Conservation (phyloP, 2,888 invertebrate genomes). For the Blastobasis adustella region DNA sequence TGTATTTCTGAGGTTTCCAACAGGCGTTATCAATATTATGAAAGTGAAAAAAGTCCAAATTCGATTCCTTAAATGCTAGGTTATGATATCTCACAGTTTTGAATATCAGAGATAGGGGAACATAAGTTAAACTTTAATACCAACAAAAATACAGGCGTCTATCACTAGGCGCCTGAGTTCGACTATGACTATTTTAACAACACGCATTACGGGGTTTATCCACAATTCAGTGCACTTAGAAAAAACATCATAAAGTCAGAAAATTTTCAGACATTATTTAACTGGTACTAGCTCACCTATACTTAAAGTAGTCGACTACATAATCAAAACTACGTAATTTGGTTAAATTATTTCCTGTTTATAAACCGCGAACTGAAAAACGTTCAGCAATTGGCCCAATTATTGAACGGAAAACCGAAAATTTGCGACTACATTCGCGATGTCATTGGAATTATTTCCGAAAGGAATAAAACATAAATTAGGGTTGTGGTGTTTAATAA, state of each 20-base stretch:
- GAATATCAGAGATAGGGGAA: no score
- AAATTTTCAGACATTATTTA: background rate
- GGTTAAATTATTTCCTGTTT: background rate
- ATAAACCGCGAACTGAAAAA: background rate
- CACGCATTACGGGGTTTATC: no score
- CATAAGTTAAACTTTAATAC: no score
- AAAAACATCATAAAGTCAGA: background rate
- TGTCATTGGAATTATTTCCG: conserved; percentile 7
- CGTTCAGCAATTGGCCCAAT: conserved; percentile 1
- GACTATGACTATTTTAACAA: no score
- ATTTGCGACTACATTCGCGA: no score
- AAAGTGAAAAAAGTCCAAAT: no score
- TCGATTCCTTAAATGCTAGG: no score
- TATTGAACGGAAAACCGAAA: conserved; percentile 4
- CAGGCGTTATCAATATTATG: no score
- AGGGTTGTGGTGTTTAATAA: background rate
- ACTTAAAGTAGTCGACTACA: no score
- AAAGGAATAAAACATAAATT: background rate
- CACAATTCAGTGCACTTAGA: background rate
- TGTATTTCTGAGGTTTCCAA: no score
- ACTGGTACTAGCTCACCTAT: no score
- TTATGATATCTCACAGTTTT: no score
- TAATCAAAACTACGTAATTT: background rate
- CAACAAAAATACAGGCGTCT: background rate
- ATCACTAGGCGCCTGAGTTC: background rate